Conservation (phyloP, 2,113 vertebrate species). For the Psilopogon haemacephalus region DNA sequence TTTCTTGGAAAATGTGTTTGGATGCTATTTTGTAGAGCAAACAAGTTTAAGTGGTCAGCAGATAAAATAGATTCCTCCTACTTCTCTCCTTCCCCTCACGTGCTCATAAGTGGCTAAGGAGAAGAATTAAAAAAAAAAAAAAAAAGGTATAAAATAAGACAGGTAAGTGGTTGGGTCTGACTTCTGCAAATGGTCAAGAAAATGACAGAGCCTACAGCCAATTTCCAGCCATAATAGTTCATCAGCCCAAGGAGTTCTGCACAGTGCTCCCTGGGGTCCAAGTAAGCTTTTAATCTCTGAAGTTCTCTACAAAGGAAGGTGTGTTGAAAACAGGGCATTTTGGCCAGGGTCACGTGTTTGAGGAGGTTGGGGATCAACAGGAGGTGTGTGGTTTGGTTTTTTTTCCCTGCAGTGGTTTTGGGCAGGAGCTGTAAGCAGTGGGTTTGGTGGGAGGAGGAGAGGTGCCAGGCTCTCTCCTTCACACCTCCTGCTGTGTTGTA, state of each 20-base stretch:
- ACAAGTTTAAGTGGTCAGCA: conserved; percentile 44
- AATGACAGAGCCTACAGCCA: conserved; percentile 23
- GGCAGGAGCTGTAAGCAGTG: background rate
- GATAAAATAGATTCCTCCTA: conserved; percentile 62
- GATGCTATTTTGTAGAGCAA: conserved; percentile 50
- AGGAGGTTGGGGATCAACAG: background rate
- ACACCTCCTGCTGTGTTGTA: background rate
- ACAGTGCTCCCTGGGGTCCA: background rate
- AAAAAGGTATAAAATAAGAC: background rate
- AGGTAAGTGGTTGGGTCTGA: background rate
- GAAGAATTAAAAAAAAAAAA: background rate
- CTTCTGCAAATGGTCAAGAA: conserved; percentile 27
- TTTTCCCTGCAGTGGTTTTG: accelerated
- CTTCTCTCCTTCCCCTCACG: background rate
- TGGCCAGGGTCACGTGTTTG: background rate
- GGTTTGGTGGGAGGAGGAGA: background rate
- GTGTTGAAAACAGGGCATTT: background rate
- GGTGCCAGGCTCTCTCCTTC: background rate
- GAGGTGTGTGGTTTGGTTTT: background rate
- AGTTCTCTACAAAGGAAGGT: background rate
- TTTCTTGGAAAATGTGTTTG: conserved; percentile 51
- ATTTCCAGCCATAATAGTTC: background rate
- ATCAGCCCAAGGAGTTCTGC: background rate
- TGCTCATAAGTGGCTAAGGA: background rate
- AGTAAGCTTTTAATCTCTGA: background rate